phyloP scores from a whole-genome alignment of 2,113 vertebrate genomes.

The rat (Rattus norvegicus) region DNA sequence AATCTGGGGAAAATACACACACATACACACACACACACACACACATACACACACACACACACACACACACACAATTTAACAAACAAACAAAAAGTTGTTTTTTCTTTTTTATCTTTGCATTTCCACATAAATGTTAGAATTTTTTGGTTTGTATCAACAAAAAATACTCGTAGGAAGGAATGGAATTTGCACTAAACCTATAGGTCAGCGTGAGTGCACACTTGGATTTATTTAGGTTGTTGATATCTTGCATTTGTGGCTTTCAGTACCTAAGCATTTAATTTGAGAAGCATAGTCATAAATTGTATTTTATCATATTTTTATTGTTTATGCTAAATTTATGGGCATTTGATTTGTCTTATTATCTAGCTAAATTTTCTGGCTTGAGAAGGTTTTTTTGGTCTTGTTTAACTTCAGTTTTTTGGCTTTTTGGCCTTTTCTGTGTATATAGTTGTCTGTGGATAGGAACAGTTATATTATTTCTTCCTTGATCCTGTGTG shows the following conservation, averaged over 20 bases:
- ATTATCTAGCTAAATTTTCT: background rate
- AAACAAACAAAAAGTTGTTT: background rate
- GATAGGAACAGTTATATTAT: background rate
- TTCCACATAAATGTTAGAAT: slow-evolving; percentile 34
- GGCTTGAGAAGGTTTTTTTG: background rate
- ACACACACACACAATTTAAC: background rate
- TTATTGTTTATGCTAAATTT: background rate
- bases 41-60: background rate
- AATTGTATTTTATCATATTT: background rate
- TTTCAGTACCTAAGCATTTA: slow-evolving; percentile 8
- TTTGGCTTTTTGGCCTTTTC: background rate
- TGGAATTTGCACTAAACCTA: background rate
- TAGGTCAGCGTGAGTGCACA: background rate
- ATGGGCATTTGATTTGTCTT: background rate
- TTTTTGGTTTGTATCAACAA: slow-evolving; percentile 17
- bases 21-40: background rate
- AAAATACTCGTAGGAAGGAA: background rate
- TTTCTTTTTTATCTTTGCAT: background rate
- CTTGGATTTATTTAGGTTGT: background rate
- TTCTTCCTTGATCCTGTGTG: background rate
- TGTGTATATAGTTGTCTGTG: background rate
- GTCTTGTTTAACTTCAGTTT: background rate
- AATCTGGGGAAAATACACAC: background rate
- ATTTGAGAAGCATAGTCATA: background rate
- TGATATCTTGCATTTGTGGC: background rate